phyloP scores from a whole-genome alignment of 2,888 invertebrate species.

The Salpingus planirostris region DNA sequence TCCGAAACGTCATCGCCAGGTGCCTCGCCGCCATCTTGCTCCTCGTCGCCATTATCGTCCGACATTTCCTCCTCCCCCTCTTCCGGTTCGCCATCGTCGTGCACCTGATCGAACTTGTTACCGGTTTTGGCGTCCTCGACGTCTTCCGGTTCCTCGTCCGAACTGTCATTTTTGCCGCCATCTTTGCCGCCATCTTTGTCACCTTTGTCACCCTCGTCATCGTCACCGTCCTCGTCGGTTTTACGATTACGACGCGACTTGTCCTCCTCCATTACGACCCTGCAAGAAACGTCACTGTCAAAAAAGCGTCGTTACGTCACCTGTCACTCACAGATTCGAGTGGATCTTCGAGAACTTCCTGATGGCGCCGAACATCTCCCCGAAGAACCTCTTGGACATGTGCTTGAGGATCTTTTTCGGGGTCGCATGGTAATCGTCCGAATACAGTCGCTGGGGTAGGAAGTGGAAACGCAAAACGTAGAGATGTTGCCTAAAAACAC shows the following conservation, averaged over 20 bases:
- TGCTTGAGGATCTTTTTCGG: slow-evolving; percentile 62
- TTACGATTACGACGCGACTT: slow-evolving; percentile 5
- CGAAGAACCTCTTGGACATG: slow-evolving; percentile 65
- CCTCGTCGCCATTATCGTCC: slow-evolving; percentile 50
- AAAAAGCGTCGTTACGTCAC: too few relatives aligned
- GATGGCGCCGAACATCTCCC: slow-evolving; percentile 55
- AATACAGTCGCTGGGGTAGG: slow-evolving; percentile 65
- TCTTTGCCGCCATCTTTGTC: not conserved
- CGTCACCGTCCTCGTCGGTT: slow-evolving; percentile 25
- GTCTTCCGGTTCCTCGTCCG: slow-evolving; percentile 59
- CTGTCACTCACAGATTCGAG: slow-evolving; percentile 43
- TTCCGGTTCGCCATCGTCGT: slow-evolving; percentile 46
- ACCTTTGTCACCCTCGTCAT: slow-evolving; percentile 31
- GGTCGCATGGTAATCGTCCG: slow-evolving; percentile 60
- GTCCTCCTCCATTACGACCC: slow-evolving; percentile 40
- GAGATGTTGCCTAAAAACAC: slow-evolving; percentile 44
- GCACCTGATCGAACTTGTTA: slow-evolving; percentile 34
- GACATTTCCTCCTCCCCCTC: slow-evolving; percentile 39
- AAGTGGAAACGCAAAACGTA: slow-evolving; percentile 66
- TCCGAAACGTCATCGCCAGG: slow-evolving; percentile 35
- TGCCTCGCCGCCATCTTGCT: slow-evolving; percentile 12
- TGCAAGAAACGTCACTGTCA: too few relatives aligned
- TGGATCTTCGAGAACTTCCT: slow-evolving; percentile 50
- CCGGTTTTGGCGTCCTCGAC: slow-evolving; percentile 43
- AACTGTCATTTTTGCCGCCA: slow-evolving; percentile 38